Conservation (phyloP, 2,888 invertebrate species). For the Vanessa cardui region DNA sequence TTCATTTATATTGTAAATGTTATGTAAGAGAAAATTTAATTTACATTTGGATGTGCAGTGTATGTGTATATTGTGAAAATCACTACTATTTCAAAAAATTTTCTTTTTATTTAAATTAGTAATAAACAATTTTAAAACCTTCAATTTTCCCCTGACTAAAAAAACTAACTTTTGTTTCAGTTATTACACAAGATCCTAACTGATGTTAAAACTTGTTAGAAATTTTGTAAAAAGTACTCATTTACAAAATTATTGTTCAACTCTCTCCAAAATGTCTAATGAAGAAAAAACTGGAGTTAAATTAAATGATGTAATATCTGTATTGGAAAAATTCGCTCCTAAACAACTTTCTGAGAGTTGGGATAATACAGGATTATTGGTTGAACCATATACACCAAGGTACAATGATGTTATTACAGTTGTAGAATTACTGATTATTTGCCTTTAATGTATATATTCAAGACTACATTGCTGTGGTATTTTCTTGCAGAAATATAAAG, state of each 20-base stretch:
- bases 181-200: slow-evolving; percentile 36
- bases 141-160: too few relatives aligned
- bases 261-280: slow-evolving; percentile 55
- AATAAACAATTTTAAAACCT: too few relatives aligned
- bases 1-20: slow-evolving; percentile 11
- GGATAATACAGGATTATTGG: slow-evolving; percentile 97
- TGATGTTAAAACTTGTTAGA: slow-evolving; percentile 65
- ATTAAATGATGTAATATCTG: slow-evolving; percentile 78
- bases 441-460: too few relatives aligned
- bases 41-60: too few relatives aligned
- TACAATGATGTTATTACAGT: slow-evolving; percentile 38
- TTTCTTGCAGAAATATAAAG: slow-evolving; percentile 74
- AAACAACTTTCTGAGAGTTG: slow-evolving; percentile 89
- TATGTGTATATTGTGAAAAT: too few relatives aligned
- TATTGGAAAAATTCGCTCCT: slow-evolving; percentile 88
- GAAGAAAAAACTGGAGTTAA: slow-evolving; percentile 69
- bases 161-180: not conserved
- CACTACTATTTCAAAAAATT: too few relatives aligned
- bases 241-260: slow-evolving; percentile 49
- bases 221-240: slow-evolving; percentile 46
- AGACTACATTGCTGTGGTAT: not conserved
- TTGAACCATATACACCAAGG: slow-evolving; percentile 88
- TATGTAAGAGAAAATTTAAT: too few relatives aligned
- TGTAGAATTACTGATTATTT: too few relatives aligned
- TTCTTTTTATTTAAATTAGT: too few relatives aligned